Percentiles rank a stretch among this genome's conserved stretches.
These are phyloP conservation scores for Choloepus didactylus DNA, from an alignment of 2,797 vertebrate genomes.

Conservation along the genomic window DNA sequence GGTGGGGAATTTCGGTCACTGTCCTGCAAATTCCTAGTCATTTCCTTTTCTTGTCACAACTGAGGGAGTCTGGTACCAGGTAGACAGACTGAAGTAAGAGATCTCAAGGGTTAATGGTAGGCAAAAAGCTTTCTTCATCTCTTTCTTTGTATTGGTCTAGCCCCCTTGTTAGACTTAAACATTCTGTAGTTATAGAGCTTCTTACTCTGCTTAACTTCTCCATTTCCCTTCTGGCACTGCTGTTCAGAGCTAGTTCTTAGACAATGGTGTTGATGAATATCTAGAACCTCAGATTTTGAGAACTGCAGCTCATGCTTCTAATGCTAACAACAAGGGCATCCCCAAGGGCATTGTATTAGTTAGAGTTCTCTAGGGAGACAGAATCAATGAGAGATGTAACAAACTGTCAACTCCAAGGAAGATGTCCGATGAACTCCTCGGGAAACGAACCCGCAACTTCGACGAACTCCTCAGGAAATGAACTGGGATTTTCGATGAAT, in stretches of 20 bases:
- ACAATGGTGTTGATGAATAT: not conserved
- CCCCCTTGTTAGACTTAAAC: not conserved
- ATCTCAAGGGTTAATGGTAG: not conserved
- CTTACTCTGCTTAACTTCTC: not conserved
- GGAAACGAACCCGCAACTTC: too few relatives aligned
- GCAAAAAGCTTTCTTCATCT: not conserved
- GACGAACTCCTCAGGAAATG: too few relatives aligned
- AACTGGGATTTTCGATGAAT: too few relatives aligned
- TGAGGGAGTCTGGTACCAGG: not conserved
- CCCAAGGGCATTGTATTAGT: too few relatives aligned
- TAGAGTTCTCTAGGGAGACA: too few relatives aligned
- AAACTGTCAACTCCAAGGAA: too few relatives aligned
- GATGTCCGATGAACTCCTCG: too few relatives aligned
- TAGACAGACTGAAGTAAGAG: not conserved
- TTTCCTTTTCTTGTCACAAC: not conserved
- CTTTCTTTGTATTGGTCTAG: not conserved
- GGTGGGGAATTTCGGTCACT: not conserved
- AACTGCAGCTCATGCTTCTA: not conserved
- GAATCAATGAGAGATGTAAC: too few relatives aligned
- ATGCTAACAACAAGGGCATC: not conserved
- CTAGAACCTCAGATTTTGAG: not conserved
- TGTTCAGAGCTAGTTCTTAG: not conserved
- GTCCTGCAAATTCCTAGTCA: not conserved
- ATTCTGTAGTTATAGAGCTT: not conserved
- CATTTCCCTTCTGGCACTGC: not conserved